Base-by-base conservation (phyloP, 2,113 vertebrate species). In the Nothocercus nigrocapillus region DNA sequence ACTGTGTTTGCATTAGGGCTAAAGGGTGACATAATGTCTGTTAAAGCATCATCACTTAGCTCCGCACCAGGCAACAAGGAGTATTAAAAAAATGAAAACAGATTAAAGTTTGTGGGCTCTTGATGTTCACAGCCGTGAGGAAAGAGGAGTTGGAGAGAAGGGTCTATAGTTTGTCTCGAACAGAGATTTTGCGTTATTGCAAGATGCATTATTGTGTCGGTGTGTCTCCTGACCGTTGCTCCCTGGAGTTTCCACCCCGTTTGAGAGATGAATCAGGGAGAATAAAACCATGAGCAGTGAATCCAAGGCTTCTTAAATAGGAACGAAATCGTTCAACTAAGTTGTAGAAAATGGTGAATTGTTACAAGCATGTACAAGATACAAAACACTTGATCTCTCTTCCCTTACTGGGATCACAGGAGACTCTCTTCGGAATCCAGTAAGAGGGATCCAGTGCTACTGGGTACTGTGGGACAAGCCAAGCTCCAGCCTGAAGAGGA, bases 1-100 rank as follows among this genome's bases (percentile, higher is more conserved):
- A 73, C 85, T 97, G 85, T 98, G 96, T 98, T 98, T 98, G 97
- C 82, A 40, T 93, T 97, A 97, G 89, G 92, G 82, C 96, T 93
- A 38, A 94, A 90, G 88, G 87, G 96, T 98, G 98, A 98, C 98
- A 97, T 98, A 96, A 98, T 97, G 97, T 98, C 98, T 98, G 92
- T 97, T 96, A 96, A 98, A 97, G 82, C 76, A 58, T 81, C 95
- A 94, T 88, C 91, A 19, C 88, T 90, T 82, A 91, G 91, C 91
- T 97, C 89, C 82, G 85, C 89, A 95, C 69, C 74, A 94, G 89
- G 95, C 95, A 94, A 96, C 92, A 94, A 97, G 93, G 95, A 95
- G 56, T 92, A 95, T 95, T 97, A 96, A 96, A 98, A 97, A 97
- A 96, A 90, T 86, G 82, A 97, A 94, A 94, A 62, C 81, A 74